phyloP scores from a whole-genome alignment of 1,140 invertebrate species.

The Solenopsis fugax region DNA sequence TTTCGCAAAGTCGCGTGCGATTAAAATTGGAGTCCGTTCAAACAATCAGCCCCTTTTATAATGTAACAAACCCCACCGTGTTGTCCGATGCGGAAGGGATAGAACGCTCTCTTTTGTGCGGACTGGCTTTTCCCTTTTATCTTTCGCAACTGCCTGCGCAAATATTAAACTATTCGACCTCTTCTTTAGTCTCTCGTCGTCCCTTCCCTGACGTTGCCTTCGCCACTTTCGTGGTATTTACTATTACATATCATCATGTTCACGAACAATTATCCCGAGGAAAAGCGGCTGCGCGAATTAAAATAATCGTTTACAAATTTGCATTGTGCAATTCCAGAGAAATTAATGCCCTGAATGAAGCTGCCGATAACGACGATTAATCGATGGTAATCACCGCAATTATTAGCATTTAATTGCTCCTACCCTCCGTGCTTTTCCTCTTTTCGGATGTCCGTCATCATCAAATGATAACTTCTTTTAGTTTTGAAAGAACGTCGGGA shows the following conservation, averaged over 20 bases:
- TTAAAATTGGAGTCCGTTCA: slow-evolving; percentile 56
- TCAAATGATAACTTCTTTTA: slow-evolving; percentile 42
- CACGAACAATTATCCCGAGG: slow-evolving; percentile 56
- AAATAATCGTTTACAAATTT: slow-evolving; percentile 66
- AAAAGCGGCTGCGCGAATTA: slow-evolving; percentile 52
- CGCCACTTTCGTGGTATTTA: neutral
- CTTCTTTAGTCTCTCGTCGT: neutral
- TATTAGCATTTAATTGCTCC: slow-evolving; percentile 63
- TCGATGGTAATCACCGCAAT: slow-evolving; percentile 64
- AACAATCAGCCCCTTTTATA: slow-evolving; percentile 52
- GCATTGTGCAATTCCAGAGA: neutral
- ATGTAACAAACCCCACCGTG: slow-evolving; percentile 20
- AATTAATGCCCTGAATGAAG: slow-evolving; percentile 66
- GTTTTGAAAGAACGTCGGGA: neutral
- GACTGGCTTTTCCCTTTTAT: slow-evolving; percentile 21
- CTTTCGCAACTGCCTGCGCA: slow-evolving; percentile 28
- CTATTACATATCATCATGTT: slow-evolving; percentile 29
- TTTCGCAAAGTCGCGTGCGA: slow-evolving; percentile 32
- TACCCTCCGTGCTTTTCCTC: neutral
- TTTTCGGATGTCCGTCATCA: neutral
- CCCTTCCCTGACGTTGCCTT: neutral
- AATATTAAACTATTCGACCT: slow-evolving; percentile 57
- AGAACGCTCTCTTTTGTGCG: slow-evolving; percentile 28
- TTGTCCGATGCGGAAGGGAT: neutral
- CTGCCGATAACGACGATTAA: slow-evolving; percentile 60